phyloP scores from a whole-genome alignment of 2,797 vertebrate genomes.

The Avahi laniger region DNA sequence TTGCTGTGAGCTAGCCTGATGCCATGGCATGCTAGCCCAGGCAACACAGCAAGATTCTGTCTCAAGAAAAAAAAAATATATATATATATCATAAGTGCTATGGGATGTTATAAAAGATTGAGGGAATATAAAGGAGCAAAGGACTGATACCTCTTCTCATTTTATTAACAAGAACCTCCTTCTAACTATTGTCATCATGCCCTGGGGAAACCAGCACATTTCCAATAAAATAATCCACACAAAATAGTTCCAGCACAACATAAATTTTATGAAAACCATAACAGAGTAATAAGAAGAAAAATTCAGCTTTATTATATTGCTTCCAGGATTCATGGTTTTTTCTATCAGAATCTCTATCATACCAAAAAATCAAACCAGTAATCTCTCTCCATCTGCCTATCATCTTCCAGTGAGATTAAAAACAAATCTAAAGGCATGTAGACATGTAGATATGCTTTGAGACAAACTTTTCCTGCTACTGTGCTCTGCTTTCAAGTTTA shows the following conservation, averaged over 20 bases:
- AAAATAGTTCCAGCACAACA: background rate
- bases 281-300: background rate
- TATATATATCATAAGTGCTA: background rate
- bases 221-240: background rate
- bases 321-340: background rate
- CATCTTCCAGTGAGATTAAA: slow-evolving; percentile 7
- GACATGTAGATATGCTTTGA: background rate
- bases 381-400: background rate
- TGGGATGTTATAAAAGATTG: background rate
- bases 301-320: background rate
- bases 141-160: background rate
- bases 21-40: no score
- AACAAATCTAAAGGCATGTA: background rate
- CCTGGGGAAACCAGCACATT: background rate
- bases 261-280: background rate
- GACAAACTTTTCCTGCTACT: background rate
- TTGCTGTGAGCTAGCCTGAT: no score
- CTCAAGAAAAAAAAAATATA: no score
- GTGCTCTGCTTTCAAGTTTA: background rate
- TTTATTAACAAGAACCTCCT: background rate
- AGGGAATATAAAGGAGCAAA: background rate
- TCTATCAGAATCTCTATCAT: background rate
- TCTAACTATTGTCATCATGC: background rate
- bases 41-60: no score
- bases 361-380: background rate